A percentile compares a stretch with the other conserved stretches of the same genome.
Evolutionary conservation across 1,140 invertebrate genomes (phyloP).

Genomic region (Proctacanthus coquilletti): DNA sequence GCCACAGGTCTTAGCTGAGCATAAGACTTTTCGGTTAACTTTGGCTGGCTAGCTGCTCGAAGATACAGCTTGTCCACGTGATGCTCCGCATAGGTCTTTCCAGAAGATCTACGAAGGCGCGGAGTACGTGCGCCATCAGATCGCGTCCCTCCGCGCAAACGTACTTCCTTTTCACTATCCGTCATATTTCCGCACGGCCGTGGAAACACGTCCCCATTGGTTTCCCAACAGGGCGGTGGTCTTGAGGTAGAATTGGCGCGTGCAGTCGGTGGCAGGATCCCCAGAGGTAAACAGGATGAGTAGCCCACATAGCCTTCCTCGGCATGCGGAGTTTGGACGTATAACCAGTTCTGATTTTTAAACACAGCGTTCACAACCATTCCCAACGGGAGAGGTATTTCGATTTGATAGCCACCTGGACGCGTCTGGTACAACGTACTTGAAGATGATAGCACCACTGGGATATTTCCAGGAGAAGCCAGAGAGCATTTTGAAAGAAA

Average conservation of each 20-base stretch:
- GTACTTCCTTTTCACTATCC: conserved; percentile 49
- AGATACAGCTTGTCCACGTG: conserved; percentile 55
- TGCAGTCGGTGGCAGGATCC: conserved; percentile 38
- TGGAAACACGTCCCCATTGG: conserved; percentile 59
- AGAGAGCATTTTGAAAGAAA: conserved; percentile 44
- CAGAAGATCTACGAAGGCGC: conserved; percentile 26
- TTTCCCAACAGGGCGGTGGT: conserved; percentile 56
- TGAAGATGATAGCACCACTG: conserved; percentile 58
- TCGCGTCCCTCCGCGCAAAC: conserved; percentile 35
- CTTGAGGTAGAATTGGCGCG: conserved; percentile 6
- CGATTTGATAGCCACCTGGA: conserved; percentile 46
- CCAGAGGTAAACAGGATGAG: conserved; percentile 53
- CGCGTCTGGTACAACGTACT: conserved; percentile 59
- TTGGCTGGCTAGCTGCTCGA: conserved; percentile 25
- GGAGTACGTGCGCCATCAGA: conserved; percentile 36
- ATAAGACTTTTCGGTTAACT: conserved; percentile 24
- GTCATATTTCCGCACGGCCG: conserved; percentile 55
- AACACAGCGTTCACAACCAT: conserved; percentile 74
- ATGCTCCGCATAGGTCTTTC: conserved; percentile 35
- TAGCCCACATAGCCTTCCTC: conserved; percentile 66
- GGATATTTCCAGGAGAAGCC: conserved; percentile 54
- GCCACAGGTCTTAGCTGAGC: conserved; percentile 24
- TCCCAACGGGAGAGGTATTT: conserved; percentile 54
- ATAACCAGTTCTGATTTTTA: conserved; percentile 67
- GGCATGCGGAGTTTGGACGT: conserved; percentile 62